phyloP scores from a whole-genome alignment of 2,888 invertebrate species.

The Oeneis ivallda region DNA sequence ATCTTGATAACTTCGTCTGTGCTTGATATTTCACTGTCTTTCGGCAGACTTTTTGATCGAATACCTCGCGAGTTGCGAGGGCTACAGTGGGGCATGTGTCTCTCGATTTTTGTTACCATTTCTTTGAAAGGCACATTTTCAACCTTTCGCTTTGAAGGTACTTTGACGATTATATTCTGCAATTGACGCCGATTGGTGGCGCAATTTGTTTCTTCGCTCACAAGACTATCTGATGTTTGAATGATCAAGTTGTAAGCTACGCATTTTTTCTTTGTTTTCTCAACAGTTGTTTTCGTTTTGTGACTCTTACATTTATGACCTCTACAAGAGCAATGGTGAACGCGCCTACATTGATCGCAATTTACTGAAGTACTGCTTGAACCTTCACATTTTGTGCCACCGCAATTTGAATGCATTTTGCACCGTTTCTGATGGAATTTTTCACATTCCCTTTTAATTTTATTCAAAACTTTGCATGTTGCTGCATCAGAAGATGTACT shows the following conservation, averaged over 20 bases:
- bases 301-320: constrained; percentile 61
- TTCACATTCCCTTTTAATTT: constrained; percentile 71
- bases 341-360: constrained; percentile 64
- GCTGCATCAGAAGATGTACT: constrained; percentile 66
- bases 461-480: constrained; percentile 66
- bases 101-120: constrained; percentile 56
- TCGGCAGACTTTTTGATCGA: constrained; percentile 60
- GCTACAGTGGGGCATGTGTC: constrained; percentile 43
- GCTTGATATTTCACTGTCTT: constrained; percentile 63
- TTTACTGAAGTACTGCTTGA: constrained; percentile 66
- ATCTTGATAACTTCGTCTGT: constrained; percentile 57
- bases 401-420: constrained; percentile 44
- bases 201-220: constrained; percentile 58
- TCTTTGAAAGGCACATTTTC: constrained; percentile 59
- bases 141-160: constrained; percentile 58
- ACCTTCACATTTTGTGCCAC: constrained; percentile 55
- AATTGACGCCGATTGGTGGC: constrained; percentile 51
- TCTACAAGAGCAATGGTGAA: constrained; percentile 60
- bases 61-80: constrained; percentile 45
- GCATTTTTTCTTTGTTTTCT: constrained; percentile 63
- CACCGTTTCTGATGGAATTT: constrained; percentile 68
- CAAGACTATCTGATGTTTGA: constrained; percentile 70
- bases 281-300: constrained; percentile 50
- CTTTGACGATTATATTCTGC: constrained; percentile 68
- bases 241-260: constrained; percentile 75